Evolutionary conservation across 1,140 invertebrate species (phyloP).

Genomic region (Paralvinella palmiformis): DNA sequence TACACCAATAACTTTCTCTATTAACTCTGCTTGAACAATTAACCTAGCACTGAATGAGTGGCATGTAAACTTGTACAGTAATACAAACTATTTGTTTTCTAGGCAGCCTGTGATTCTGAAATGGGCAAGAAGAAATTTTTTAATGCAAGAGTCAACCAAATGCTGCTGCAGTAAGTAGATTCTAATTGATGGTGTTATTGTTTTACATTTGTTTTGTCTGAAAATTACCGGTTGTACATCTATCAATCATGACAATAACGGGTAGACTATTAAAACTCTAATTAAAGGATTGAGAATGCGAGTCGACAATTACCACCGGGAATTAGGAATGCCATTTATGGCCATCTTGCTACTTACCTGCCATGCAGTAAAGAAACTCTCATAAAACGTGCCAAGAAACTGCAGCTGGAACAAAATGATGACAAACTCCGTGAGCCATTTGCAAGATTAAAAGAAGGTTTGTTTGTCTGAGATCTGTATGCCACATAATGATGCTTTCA

Average conservation of each 20-base stretch:
- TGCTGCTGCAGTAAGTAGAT: conserved; percentile 57
- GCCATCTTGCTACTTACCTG: conserved; percentile 60
- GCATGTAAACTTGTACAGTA: too few species aligned
- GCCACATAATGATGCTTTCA: neutral
- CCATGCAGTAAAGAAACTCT: conserved; percentile 65
- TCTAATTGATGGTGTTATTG: neutral
- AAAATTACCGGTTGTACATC: neutral
- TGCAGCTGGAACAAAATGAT: conserved; percentile 57
- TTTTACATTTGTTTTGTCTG: neutral
- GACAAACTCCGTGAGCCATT: conserved; percentile 55
- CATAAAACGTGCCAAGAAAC: conserved; percentile 61
- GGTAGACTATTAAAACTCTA: too few species aligned
- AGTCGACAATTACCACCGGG: conserved; percentile 41
- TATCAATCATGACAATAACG: neutral
- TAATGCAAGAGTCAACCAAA: conserved; percentile 57
- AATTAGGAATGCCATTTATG: conserved; percentile 51
- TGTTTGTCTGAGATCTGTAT: conserved; percentile 35
- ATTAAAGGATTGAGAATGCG: conserved; percentile 59
- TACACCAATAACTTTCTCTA: too few species aligned
- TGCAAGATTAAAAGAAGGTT: conserved; percentile 47
- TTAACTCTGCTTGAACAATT: too few species aligned
- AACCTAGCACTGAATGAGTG: too few species aligned
- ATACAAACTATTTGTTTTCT: too few species aligned
- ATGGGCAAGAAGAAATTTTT: conserved; percentile 63
- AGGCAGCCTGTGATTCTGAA: conserved; percentile 53